Base-by-base conservation (phyloP, 1,140 invertebrate genomes). In the Coelopa frigida region DNA sequence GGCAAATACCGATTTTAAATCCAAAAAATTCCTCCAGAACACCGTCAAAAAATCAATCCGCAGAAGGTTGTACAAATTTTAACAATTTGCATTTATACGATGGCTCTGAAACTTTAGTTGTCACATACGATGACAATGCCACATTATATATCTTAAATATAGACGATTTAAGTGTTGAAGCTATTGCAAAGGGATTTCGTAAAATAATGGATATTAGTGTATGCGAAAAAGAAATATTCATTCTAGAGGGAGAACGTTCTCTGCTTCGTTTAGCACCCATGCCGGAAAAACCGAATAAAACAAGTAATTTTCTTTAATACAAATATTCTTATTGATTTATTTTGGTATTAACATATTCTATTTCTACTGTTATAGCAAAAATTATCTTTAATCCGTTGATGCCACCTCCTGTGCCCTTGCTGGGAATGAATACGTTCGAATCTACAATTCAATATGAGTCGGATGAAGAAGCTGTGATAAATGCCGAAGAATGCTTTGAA, bases 111-210 rank as follows among this genome's bases (percentile, higher is more conserved):
- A 77, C 82, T 45, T 76, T 85, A 45, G 63, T 93, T 17, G 73
- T 93, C 8, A 84, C 86, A 1, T 84, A 85, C 66, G 81, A 81
- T 66, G 78, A 81, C 26, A 29, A 14, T 29, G 76, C 79, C 44
- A 61, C 78, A 40, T 70, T 93, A 10, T 85, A 85, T 56, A 73
- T 93, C 12, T 65, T 94, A 12, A 83, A 91, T 75, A 80, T 87
- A 17, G 64, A 75, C 20, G 67, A 73, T 12, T 62, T 79, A 7
- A 71, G 71, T 14, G 73, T 79, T 4, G 67, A 79, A 18, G 76
- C 76, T 0, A 68, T 69, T 5, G 62, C 74, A 11, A 68, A 58
- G 23, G 71, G 71, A 22, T 68, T 75, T 36, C 63, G 73, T 20
- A 70, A 62, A 29, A 69, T 69, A 6, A 18, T 64, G 0, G 61